These are phyloP conservation scores for Lycia hirtaria DNA, from an alignment of 2,888 invertebrate genomes.

Conservation along the genomic window DNA sequence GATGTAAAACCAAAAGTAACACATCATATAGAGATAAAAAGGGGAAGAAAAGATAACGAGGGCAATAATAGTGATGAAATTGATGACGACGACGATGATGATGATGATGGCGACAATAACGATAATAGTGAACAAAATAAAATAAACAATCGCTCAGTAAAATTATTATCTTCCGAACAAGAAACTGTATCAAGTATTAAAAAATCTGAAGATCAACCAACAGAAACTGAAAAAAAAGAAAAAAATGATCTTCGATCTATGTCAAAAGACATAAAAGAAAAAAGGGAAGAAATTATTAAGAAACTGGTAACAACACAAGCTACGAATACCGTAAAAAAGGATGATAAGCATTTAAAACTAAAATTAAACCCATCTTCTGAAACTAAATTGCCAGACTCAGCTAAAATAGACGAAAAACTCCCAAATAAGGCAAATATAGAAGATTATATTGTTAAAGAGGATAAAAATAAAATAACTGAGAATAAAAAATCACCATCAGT, in stretches of 20 bases:
- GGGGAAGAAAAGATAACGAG: slow-evolving; percentile 27
- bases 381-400: slow-evolving; percentile 33
- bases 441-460: slow-evolving; percentile 8
- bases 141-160: slow-evolving; percentile 6
- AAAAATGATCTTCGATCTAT: slow-evolving; percentile 6
- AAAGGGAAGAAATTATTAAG: slow-evolving; percentile 15
- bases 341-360: not conserved
- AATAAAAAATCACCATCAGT: slow-evolving; percentile 17
- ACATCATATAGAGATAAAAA: slow-evolving; percentile 23
- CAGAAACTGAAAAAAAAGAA: slow-evolving; percentile 18
- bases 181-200: slow-evolving; percentile 23
- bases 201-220: slow-evolving; percentile 19
- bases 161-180: slow-evolving; percentile 21
- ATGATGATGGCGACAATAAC: not conserved
- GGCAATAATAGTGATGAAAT: slow-evolving; percentile 34
- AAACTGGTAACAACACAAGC: not conserved
- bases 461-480: slow-evolving; percentile 15
- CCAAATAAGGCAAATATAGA: slow-evolving; percentile 9
- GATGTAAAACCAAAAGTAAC: slow-evolving; percentile 16
- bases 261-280: slow-evolving; percentile 5
- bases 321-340: slow-evolving; percentile 4
- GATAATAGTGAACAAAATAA: slow-evolving; percentile 20
- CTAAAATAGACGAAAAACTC: slow-evolving; percentile 35
- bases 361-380: slow-evolving; percentile 22
- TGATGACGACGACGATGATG: not conserved